Percentiles rank a stretch among this genome's conserved stretches.
phyloP scores from a whole-genome alignment of 1,140 invertebrate genomes.

The Danaus plexippus region DNA sequence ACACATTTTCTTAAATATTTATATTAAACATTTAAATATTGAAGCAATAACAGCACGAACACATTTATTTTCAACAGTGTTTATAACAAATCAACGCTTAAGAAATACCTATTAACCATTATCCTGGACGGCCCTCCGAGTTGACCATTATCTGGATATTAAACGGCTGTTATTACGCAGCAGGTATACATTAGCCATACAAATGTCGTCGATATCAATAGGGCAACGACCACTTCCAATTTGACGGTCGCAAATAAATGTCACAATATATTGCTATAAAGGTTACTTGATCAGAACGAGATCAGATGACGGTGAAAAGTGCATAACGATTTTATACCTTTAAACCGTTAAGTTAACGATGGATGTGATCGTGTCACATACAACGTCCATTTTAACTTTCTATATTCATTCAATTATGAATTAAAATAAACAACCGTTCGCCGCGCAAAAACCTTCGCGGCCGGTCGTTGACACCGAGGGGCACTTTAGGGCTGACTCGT shows the following conservation, averaged over 20 bases:
- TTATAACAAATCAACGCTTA: too few species aligned
- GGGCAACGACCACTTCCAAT: constrained; percentile 42
- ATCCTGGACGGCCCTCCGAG: constrained; percentile 18
- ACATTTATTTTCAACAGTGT: too few species aligned
- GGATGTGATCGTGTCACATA: constrained; percentile 7
- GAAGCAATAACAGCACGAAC: too few species aligned
- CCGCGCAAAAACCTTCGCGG: constrained; percentile 65
- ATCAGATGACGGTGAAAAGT: constrained; percentile 10
- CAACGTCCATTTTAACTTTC: constrained; percentile 26
- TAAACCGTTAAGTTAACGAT: too few species aligned
- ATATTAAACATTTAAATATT: too few species aligned
- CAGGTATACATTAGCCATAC: constrained; percentile 4
- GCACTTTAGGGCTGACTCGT: constrained; percentile 67
- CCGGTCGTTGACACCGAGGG: constrained; percentile 63
- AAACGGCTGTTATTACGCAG: constrained; percentile 23
- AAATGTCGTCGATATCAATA: constrained; percentile 21
- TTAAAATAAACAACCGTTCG: constrained; percentile 65
- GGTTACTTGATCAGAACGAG: constrained; percentile 19
- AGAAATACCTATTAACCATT: constrained; percentile 9
- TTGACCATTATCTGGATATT: constrained; percentile 26
- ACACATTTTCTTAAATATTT: too few species aligned
- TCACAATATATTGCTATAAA: constrained; percentile 21
- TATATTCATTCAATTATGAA: constrained; percentile 62
- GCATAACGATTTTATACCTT: background rate
- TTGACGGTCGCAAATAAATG: constrained; percentile 27